Percentiles rank a stretch among this genome's conserved stretches.
Conservation (phyloP, 2,888 invertebrate species). For the Deilephila porcellus region DNA sequence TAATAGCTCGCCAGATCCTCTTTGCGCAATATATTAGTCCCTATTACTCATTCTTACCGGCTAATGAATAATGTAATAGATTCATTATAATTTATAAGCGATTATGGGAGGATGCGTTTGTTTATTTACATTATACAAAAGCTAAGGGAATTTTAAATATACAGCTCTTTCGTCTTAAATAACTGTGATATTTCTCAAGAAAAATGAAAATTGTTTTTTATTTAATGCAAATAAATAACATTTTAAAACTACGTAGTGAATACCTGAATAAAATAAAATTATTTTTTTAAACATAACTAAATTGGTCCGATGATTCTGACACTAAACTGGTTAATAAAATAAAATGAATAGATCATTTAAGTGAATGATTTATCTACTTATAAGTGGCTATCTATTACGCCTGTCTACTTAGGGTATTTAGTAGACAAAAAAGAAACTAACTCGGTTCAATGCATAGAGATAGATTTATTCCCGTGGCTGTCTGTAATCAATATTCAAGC, state of each 20-base stretch:
- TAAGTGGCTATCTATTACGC: too few species aligned
- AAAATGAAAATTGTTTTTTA: background rate
- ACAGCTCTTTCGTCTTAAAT: background rate
- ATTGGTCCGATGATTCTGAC: background rate
- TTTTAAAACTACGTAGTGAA: background rate
- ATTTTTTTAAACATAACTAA: background rate
- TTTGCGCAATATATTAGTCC: slow-evolving; percentile 23
- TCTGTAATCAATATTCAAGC: too few species aligned
- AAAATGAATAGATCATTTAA: background rate
- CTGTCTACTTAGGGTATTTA: too few species aligned
- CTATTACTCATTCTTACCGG: slow-evolving; percentile 44
- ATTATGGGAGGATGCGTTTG: background rate
- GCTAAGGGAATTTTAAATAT: background rate
- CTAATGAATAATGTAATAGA: slow-evolving; percentile 26
- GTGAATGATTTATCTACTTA: too few species aligned
- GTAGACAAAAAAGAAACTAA: too few species aligned
- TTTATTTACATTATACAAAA: slow-evolving; percentile 6
- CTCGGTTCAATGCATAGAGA: too few species aligned
- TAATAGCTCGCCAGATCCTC: background rate
- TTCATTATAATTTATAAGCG: slow-evolving; percentile 10
- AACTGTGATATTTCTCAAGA: background rate
- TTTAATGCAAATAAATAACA: background rate
- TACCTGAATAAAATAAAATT: background rate
- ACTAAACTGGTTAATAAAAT: background rate
- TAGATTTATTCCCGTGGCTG: too few species aligned